phyloP scores from a whole-genome alignment of 2,888 invertebrate species.

The Drosophila paranaensis region DNA sequence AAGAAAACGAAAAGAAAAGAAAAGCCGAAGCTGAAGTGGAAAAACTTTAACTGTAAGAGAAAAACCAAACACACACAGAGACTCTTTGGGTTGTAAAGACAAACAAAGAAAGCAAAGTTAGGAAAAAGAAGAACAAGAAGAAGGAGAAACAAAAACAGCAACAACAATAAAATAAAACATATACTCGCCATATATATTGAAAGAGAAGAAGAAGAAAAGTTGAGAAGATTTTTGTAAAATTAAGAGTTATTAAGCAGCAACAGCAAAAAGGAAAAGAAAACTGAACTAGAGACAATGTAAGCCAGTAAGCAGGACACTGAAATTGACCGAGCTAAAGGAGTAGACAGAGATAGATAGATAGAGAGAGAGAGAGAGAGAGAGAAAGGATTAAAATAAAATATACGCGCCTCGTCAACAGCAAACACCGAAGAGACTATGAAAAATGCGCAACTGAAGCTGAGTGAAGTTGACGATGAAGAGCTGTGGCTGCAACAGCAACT shows the following conservation, averaged over 20 bases:
- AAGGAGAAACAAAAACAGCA: slow-evolving; percentile 6
- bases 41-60: slow-evolving; percentile 49
- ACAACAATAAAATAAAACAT: slow-evolving; percentile 64
- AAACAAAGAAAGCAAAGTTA: slow-evolving; percentile 51
- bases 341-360: slow-evolving; percentile 8
- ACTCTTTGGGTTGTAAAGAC: slow-evolving; percentile 76
- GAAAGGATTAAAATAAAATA: slow-evolving; percentile 37
- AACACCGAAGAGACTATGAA: slow-evolving; percentile 81
- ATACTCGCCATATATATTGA: slow-evolving; percentile 82
- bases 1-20: slow-evolving; percentile 8
- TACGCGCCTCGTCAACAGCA: slow-evolving; percentile 69
- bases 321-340: slow-evolving; percentile 27
- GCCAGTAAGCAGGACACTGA: slow-evolving; percentile 30
- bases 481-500: slow-evolving; percentile 56
- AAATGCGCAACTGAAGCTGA: slow-evolving; percentile 80
- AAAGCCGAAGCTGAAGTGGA: slow-evolving; percentile 38
- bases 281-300: slow-evolving; percentile 58
- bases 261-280: slow-evolving; percentile 11
- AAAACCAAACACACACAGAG: slow-evolving; percentile 29
- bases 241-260: slow-evolving; percentile 41
- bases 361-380: slow-evolving; percentile 13
- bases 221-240: slow-evolving; percentile 43
- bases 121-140: slow-evolving; percentile 20
- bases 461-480: slow-evolving; percentile 76
- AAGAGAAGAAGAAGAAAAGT: slow-evolving; percentile 43